Conservation (phyloP, 2,888 invertebrate species). For the Apodemia arnacis region DNA sequence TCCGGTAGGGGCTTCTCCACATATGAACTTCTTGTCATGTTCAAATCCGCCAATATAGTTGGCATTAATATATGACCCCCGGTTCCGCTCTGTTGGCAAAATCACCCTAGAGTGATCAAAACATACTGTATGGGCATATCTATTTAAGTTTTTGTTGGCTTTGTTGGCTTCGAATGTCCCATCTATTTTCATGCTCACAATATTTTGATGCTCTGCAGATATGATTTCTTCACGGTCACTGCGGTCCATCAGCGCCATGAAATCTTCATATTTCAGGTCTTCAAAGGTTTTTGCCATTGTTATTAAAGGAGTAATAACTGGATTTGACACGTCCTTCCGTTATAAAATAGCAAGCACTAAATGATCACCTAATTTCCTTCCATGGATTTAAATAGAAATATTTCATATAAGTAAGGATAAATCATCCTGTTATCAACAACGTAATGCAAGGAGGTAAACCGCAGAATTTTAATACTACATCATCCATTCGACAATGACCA, state of each 20-base stretch:
- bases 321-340: not conserved
- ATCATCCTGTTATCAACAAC: slow-evolving; percentile 7
- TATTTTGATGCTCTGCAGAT: slow-evolving; percentile 6
- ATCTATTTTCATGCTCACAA: slow-evolving; percentile 6
- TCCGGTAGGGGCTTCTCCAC: not conserved
- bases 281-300: slow-evolving; percentile 3
- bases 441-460: slow-evolving; percentile 21
- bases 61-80: slow-evolving; percentile 9
- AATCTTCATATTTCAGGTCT: slow-evolving; percentile 7
- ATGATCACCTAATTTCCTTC: not conserved
- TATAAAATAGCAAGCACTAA: not conserved
- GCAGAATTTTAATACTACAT: not conserved
- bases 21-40: slow-evolving; percentile 25
- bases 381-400: not conserved
- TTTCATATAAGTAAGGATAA: not conserved
- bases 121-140: not conserved
- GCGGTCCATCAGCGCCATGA: slow-evolving; percentile 24
- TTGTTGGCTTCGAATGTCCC: slow-evolving; percentile 15
- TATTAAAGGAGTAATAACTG: not conserved
- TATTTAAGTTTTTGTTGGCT: slow-evolving; percentile 9
- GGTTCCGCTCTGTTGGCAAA: slow-evolving; percentile 7
- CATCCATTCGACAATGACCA: not conserved
- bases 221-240: slow-evolving; percentile 12
- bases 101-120: not conserved
- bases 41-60: slow-evolving; percentile 16